A percentile compares a stretch with the other conserved stretches of the same genome.
phyloP scores from a whole-genome alignment of 2,888 invertebrate species.

The Melinopterus prodromus region DNA sequence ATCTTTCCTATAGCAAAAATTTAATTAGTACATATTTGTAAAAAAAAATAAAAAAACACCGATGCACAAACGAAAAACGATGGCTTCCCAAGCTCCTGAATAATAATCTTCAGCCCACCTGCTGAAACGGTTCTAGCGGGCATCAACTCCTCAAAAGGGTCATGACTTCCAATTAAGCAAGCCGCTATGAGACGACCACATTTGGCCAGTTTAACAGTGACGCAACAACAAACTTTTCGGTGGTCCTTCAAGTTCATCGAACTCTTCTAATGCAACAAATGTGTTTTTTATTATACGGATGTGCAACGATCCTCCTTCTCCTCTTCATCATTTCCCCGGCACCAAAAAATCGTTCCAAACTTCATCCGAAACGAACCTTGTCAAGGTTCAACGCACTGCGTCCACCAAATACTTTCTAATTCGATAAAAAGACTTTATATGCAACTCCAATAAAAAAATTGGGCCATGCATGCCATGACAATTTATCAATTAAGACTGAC shows the following conservation, averaged over 20 bases:
- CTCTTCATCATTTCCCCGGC: background rate
- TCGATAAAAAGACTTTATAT: background rate
- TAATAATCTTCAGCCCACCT: background rate
- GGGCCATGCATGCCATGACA: background rate
- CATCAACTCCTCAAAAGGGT: no score
- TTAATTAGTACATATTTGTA: no score
- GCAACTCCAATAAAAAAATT: constrained; percentile 4
- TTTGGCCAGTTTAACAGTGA: background rate
- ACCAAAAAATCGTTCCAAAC: background rate
- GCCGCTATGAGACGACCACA: background rate
- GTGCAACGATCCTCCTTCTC: background rate
- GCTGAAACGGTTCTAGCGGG: background rate
- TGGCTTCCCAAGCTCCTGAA: no score
- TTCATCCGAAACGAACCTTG: background rate
- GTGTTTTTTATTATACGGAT: background rate
- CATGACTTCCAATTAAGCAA: background rate
- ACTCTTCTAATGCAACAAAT: constrained; percentile 16
- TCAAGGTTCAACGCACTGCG: background rate
- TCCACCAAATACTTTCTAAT: background rate
- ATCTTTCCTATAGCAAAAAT: no score
- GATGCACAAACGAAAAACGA: no score
- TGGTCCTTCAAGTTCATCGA: constrained; percentile 13
- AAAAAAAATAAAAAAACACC: no score
- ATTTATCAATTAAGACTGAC: background rate
- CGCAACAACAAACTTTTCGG: constrained; percentile 13